Conservation (phyloP, 2,797 vertebrate genomes). For the Pseudocheirus occidentalis region DNA sequence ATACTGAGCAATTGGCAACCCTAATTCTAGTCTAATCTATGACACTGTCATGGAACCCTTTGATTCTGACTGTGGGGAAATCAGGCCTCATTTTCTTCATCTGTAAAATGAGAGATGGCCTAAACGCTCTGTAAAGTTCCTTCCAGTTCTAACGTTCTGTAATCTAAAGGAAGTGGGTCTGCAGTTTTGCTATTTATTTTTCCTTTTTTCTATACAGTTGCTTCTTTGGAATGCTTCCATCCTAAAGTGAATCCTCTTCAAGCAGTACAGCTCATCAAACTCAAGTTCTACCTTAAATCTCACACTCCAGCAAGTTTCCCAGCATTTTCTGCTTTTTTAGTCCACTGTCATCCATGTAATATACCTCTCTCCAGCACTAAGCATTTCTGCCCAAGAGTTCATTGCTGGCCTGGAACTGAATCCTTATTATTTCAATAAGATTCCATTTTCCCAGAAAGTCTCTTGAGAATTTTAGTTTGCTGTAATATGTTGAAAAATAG, state of each 20-base stretch:
- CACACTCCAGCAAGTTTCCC: not conserved
- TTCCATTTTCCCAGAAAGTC: conserved; percentile 36
- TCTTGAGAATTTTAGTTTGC: conserved; percentile 35
- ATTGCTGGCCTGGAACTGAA: not conserved
- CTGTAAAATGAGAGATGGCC: not conserved
- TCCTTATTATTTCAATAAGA: not conserved
- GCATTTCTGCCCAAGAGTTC: conserved; percentile 33
- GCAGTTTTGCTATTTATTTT: not conserved
- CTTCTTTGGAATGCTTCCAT: not conserved
- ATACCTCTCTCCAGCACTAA: not conserved
- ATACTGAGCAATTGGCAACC: not conserved
- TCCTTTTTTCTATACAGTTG: not conserved
- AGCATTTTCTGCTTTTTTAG: not conserved
- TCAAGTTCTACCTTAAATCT: not conserved
- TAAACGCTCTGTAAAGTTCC: not conserved
- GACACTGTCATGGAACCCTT: not conserved
- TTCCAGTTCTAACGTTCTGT: not conserved
- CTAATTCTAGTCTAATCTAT: not conserved
- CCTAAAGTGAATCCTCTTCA: not conserved
- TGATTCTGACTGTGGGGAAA: not conserved
- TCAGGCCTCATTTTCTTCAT: not conserved
- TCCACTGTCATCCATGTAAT: not conserved
- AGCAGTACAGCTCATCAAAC: not conserved
- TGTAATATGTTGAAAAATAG: conserved; percentile 38
- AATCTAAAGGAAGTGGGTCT: not conserved